These are phyloP conservation scores for Siniperca obscura DNA, from an alignment of 2,797 vertebrate species.

Conservation along the genomic window DNA sequence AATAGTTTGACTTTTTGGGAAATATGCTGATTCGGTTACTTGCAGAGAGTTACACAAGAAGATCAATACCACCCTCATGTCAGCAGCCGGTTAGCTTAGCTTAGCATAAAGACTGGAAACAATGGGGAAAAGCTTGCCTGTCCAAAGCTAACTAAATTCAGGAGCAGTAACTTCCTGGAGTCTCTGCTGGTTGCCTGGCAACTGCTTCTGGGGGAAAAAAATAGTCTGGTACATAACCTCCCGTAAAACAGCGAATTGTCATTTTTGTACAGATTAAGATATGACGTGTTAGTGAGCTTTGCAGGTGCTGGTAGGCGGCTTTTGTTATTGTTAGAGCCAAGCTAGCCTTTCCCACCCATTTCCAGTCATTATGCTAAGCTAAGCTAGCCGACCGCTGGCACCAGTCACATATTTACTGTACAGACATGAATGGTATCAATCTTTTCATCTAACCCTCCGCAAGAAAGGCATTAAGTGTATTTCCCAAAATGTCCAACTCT, in stretches of 20 bases:
- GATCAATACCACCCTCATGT: neutral
- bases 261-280: neutral
- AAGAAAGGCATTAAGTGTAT: neutral
- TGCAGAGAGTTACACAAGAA: neutral
- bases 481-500: neutral
- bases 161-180: neutral
- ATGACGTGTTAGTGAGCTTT: accelerated
- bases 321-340: neutral
- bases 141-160: neutral
- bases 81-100: neutral
- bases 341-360: neutral
- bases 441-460: neutral
- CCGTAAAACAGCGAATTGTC: neutral
- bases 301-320: neutral
- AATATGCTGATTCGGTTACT: neutral
- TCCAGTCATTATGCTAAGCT: neutral
- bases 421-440: neutral
- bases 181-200: neutral
- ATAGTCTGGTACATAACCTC: neutral
- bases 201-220: neutral
- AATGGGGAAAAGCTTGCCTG: neutral
- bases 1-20: neutral
- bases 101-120: neutral
- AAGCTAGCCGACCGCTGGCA: neutral
- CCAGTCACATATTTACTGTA: neutral